Evolutionary conservation across 2,113 vertebrate genomes (phyloP), one percentile per base, ranked within the genome.

Genomic region (Papio anubis): DNA sequence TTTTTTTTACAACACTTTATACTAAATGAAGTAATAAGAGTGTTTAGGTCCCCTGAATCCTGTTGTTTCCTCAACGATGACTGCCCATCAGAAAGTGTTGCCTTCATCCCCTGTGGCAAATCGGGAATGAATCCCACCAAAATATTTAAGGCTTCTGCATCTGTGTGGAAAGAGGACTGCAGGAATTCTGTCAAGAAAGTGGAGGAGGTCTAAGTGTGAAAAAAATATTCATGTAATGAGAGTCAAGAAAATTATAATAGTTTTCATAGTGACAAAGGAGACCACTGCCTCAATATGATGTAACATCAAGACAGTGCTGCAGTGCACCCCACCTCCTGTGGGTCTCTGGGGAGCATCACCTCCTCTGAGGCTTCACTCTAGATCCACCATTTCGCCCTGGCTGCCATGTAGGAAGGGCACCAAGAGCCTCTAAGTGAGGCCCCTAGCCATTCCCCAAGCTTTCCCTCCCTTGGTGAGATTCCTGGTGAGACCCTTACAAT

Each of bases 131-230:
- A 93, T 79, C 95, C 0, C 38, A 96, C 87, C 17, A 93, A 98
- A 25, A 98, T 79, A 96, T 98, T 98, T 12, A 98, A 82, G 64
- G 90, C 97, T 59, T 97, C 95, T 20, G 97, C 90, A 5, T 97
- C 98, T n/a, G 95, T 98, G 94, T 97, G 93, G 70, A 94, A 98
- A 79, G 82, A 94, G 86, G 98, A 95, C 83, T 70, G 96, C 64
- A 97, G 91, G 59, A 98, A 89, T 93, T 98, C 99, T 99, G 97
- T 92, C 96, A 97, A 97, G 68, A 97, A 30, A 84, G 73, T 79
- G 27, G 27, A 30, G 87, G 38, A 40, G 3, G 61, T 13, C 12
- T 25, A 43, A 11, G 3, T 40, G 40, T 45, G n/a, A 43, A 73
- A 73, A 43, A 73, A 8, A 59, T 13, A 32, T 48, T 78, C 2